A percentile compares a stretch with the other conserved stretches of the same genome.
Conservation (phyloP, 2,888 invertebrate genomes). For the Caenorhabditis doughertyi region DNA sequence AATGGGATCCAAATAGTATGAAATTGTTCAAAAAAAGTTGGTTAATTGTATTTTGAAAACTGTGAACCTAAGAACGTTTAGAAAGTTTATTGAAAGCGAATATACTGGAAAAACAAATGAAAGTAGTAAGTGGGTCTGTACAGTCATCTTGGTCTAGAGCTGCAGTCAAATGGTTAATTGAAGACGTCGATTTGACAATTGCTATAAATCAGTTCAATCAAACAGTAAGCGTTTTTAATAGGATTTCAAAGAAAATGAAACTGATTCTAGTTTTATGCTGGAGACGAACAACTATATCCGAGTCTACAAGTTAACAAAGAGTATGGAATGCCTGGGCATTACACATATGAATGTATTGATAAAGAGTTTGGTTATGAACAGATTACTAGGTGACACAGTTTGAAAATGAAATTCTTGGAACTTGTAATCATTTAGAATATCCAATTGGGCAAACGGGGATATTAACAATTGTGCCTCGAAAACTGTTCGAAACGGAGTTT, state of each 20-base stretch:
- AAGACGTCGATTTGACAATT: slow-evolving; percentile 35
- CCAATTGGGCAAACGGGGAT: slow-evolving; percentile 35
- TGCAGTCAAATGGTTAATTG: slow-evolving; percentile 52
- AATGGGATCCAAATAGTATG: slow-evolving; percentile 45
- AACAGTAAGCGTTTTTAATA: neutral
- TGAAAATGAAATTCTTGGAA: slow-evolving; percentile 6
- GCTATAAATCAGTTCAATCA: slow-evolving; percentile 22
- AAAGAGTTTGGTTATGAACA: neutral
- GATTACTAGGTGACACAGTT: slow-evolving; percentile 18
- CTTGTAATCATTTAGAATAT: slow-evolving; percentile 28
- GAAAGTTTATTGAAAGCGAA: neutral
- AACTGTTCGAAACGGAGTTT: slow-evolving; percentile 48
- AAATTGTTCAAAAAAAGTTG: slow-evolving; percentile 52
- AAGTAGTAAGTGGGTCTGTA: slow-evolving; percentile 40
- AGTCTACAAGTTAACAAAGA: slow-evolving; percentile 44
- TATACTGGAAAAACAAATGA: slow-evolving; percentile 25
- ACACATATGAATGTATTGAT: slow-evolving; percentile 44
- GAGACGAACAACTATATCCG: slow-evolving; percentile 47
- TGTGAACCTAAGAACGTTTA: too few species aligned
- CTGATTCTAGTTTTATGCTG: slow-evolving; percentile 39
- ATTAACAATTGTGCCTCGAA: slow-evolving; percentile 29
- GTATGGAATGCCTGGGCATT: slow-evolving; percentile 58
- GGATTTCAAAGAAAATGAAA: too few species aligned
- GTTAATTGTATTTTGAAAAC: too few species aligned
- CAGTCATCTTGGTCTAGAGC: slow-evolving; percentile 46